These are phyloP conservation scores for Eledona agricola DNA, from an alignment of 2,888 invertebrate species.

Conservation along the genomic window DNA sequence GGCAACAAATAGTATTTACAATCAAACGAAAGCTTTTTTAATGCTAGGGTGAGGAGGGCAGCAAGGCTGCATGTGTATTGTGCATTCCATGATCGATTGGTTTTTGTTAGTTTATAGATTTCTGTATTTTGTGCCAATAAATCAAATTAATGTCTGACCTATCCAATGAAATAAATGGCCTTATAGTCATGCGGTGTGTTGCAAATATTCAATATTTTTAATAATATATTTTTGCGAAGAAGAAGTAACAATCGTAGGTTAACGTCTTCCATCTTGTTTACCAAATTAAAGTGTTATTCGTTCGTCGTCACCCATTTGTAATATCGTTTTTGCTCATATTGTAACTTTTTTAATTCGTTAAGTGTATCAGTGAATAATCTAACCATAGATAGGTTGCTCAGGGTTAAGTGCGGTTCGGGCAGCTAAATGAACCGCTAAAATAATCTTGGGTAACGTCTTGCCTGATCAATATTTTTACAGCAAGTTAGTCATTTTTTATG, in stretches of 20 bases:
- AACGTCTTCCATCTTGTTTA: constrained; percentile 57
- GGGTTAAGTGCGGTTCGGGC: no score
- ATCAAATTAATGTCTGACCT: constrained; percentile 47
- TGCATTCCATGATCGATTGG: constrained; percentile 38
- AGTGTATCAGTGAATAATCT: no score
- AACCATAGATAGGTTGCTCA: no score
- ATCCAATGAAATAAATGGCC: constrained; percentile 59
- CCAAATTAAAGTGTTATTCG: constrained; percentile 29
- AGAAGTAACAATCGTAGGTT: constrained; percentile 51
- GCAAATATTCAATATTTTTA: constrained; percentile 55
- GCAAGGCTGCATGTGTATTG: constrained; percentile 20
- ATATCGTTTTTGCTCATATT: constrained; percentile 23
- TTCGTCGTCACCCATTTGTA: constrained; percentile 12
- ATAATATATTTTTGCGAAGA: constrained; percentile 58
- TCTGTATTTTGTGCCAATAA: constrained; percentile 49
- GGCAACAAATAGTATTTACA: constrained; percentile 26
- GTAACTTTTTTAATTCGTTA: neutral
- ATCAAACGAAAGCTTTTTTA: constrained; percentile 33
- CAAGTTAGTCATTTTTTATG: constrained; percentile 29
- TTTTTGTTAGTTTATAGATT: constrained; percentile 29
- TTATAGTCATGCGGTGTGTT: constrained; percentile 56
- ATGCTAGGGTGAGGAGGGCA: constrained; percentile 21
- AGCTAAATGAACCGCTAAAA: no score
- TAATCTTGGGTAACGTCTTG: constrained; percentile 24
- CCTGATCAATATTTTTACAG: constrained; percentile 23